Base-by-base conservation (phyloP, 2,797 vertebrate genomes). In the Scolopax rusticola region DNA sequence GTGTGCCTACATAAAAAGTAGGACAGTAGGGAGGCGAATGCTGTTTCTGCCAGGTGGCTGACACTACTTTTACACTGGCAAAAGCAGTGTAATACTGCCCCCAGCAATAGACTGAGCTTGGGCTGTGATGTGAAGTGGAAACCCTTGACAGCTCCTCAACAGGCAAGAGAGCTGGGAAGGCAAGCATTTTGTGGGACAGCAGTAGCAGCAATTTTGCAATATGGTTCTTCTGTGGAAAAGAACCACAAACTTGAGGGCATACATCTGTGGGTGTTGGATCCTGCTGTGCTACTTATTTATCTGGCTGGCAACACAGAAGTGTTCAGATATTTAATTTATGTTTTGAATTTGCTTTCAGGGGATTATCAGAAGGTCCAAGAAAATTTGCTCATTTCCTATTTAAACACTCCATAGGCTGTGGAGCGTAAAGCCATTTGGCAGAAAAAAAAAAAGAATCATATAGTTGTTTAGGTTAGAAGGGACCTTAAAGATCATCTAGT, bases 1-100 rank as follows among this genome's bases (percentile, higher is more conserved):
- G 2, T 8, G 21, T 74, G 25, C 24, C 36, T 67, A 11, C 8
- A 3, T 25, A 64, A 18, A 0, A 15, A 56, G 4, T 12, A 23
- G 20, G 25, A 33, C 7, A 10, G 15, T 6, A 18, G 4, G 54
- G 15, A 80, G 19, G 15, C 28, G 25, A 83, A 73, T 5, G 6
- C 32, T 54, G 15, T 43, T 67, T 12, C 76, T 88, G 68, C n/a
- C 19, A 13, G 24, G 24, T 10, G 21, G 6, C 30, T 69, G 41
- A 33, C 12, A 6, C 33, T 19, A 3, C 21, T 77, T 73, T 21
- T 33, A 36, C 15, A 15, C 5, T 17, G 19, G 48, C 8, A 71
- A 71, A 76, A 56, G 4, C 23, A 30, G 6, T 15, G 11, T 28
- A 73, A 11, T 12, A 20, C 47, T 84, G 33, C 7, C 38, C 56